A percentile compares a stretch with the other conserved stretches of the same genome.
These are phyloP conservation scores for Troilus luridus DNA, from an alignment of 2,888 invertebrate species.

Conservation along the genomic window DNA sequence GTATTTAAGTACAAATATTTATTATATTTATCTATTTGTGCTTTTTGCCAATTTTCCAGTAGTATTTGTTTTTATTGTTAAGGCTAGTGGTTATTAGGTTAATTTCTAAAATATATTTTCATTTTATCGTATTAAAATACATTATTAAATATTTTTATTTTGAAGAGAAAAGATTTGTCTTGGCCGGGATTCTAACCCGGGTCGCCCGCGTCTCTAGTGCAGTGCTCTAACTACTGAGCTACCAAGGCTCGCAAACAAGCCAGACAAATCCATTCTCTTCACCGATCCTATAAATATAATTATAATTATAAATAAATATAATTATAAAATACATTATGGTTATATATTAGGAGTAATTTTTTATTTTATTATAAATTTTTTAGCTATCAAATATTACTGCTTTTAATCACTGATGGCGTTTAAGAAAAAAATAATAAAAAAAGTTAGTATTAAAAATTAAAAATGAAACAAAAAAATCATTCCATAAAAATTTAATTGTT, in stretches of 20 bases:
- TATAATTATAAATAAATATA: no score
- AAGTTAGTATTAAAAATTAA: neutral
- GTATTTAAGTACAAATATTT: neutral
- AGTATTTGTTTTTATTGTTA: neutral
- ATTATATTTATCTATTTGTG: neutral
- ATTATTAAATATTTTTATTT: no score
- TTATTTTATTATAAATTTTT: neutral
- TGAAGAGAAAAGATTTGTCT: no score
- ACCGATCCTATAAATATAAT: no score
- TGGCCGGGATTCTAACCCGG: no score
- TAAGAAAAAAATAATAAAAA: neutral
- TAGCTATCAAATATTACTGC: neutral
- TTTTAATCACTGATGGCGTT: neutral
- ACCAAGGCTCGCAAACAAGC: no score
- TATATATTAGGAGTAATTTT: neutral
- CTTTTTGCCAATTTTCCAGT: neutral
- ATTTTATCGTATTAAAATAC: neutral
- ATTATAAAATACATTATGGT: neutral
- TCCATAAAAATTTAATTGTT: neutral
- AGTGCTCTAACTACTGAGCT: no score
- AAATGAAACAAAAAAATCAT: neutral
- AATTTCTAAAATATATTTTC: neutral
- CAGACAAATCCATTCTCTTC: no score
- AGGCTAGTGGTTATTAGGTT: slow-evolving; percentile 29
- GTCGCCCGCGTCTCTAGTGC: no score